Evolutionary conservation across 2,113 vertebrate species (phyloP).

Genomic region (Thunnus thynnus): DNA sequence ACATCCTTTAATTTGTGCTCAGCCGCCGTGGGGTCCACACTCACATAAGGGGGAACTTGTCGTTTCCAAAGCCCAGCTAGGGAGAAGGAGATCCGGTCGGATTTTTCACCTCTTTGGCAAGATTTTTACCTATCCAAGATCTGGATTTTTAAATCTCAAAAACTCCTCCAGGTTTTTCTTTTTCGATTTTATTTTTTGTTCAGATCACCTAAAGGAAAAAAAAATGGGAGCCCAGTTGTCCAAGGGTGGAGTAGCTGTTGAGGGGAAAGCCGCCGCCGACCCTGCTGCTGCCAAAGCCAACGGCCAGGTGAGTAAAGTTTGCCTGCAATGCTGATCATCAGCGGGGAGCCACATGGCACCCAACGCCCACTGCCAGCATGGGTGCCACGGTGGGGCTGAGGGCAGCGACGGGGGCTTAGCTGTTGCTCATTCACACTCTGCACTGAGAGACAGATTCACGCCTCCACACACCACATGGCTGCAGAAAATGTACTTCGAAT

Average conservation of each 20-base stretch:
- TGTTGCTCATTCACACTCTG: neutral
- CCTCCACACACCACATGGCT: neutral
- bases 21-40: conserved; percentile 61
- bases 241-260: conserved; percentile 89
- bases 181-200: conserved; percentile 68
- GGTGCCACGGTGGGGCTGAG: conserved; percentile 9
- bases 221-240: conserved; percentile 91
- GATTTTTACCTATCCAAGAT: conserved; percentile 31
- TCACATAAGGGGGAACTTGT: conserved; percentile 39
- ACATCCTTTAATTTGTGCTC: conserved; percentile 79
- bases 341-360: conserved; percentile 73
- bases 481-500: accelerated
- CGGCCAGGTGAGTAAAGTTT: conserved; percentile 88
- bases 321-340: conserved; percentile 1
- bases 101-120: conserved; percentile 63
- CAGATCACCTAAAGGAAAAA: conserved; percentile 53
- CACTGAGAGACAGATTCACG: neutral
- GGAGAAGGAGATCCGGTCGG: conserved; percentile 54
- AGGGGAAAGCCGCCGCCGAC: conserved; percentile 81
- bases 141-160: conserved; percentile 76
- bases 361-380: conserved; percentile 69
- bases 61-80: conserved; percentile 18
- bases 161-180: conserved; percentile 65
- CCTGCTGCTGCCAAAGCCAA: conserved; percentile 89
- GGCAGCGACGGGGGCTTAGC: neutral